These are phyloP conservation scores for Grallaria varia DNA, from an alignment of 2,113 vertebrate genomes.

Conservation along the genomic window DNA sequence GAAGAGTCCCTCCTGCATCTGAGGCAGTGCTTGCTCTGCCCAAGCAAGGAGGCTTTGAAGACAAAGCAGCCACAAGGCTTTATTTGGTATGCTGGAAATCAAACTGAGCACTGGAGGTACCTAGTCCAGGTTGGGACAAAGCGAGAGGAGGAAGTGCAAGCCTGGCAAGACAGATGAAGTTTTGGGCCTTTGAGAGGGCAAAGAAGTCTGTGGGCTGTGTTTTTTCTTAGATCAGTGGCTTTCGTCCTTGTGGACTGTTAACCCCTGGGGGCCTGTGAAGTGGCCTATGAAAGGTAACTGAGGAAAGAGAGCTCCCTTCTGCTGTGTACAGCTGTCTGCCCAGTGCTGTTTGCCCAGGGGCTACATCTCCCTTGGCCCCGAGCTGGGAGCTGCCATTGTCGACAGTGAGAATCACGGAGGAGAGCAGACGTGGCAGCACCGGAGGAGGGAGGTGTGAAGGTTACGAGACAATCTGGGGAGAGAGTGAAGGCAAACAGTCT, in stretches of 20 bases:
- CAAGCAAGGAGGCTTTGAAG: not conserved
- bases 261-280: not conserved
- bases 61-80: not conserved
- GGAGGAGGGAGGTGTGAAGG: constrained; percentile 42
- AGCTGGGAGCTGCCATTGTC: not conserved
- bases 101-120: rapidly evolving
- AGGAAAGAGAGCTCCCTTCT: not conserved
- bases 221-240: not conserved
- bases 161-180: not conserved
- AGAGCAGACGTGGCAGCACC: not conserved
- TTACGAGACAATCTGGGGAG: not conserved
- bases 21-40: not conserved
- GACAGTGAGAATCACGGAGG: rapidly evolving
- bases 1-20: not conserved
- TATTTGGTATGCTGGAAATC: not conserved
- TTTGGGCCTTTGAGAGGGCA: not conserved
- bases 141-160: not conserved
- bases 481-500: constrained; percentile 18
- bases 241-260: not conserved
- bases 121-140: not conserved
- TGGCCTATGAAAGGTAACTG: not conserved
- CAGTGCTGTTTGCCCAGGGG: not conserved
- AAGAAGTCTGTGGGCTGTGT: not conserved
- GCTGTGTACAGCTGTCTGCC: not conserved
- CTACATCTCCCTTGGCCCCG: not conserved